Base-by-base conservation (phyloP, 1,140 invertebrate species). In the Drosophila tsacasi region DNA sequence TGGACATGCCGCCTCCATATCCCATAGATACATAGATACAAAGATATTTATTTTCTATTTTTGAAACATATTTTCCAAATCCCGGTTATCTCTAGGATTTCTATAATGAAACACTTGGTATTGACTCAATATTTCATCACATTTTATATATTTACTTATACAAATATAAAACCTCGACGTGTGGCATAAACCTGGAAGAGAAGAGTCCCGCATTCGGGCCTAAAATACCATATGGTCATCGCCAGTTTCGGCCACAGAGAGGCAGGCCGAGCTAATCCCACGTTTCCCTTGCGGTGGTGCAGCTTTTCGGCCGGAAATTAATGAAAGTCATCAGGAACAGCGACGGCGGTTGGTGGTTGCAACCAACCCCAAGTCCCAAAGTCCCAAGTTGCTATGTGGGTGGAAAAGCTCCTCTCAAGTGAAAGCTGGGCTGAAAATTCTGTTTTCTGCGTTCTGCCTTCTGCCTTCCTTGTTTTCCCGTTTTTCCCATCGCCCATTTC, bases 241-340 rank as follows among this genome's bases (percentile, higher is more conserved):
- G 21, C 15, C 54, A 23, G 32, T 57, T 57, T 57, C 9, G 54
- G 35, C 35, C 52, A 50, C 17, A 21, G 27, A 35, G 30, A 21
- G 50, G 30, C 50, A 21, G 12, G 23, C 35, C 54, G 21, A 23
- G 35, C 54, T 57, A 57, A 57, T 57, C 54, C 35, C 21, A 21
- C 54, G 32, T 25, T 62, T 58, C 27, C 39, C 39, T 21, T 47
- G 64, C 35, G 67, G 67, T 71, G 64, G 64, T 71, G 67, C 67
- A 73, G 71, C 71, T 74, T 74, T 74, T 74, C 69, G 71, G 69
- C 71, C 74, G 74, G 74, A 76, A 76, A 76, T 76, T 66, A 76
- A 76, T 76, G 73, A 76, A 76, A 76, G 73, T 76, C 74, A 76
- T 76, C 73, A 67, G 74, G 61, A 75, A 58, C 30, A 65, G 69